Percentiles rank a stretch among this genome's conserved stretches.
Evolutionary conservation across 2,113 vertebrate species (phyloP).

Genomic region (Ranitomeya variabilis): DNA sequence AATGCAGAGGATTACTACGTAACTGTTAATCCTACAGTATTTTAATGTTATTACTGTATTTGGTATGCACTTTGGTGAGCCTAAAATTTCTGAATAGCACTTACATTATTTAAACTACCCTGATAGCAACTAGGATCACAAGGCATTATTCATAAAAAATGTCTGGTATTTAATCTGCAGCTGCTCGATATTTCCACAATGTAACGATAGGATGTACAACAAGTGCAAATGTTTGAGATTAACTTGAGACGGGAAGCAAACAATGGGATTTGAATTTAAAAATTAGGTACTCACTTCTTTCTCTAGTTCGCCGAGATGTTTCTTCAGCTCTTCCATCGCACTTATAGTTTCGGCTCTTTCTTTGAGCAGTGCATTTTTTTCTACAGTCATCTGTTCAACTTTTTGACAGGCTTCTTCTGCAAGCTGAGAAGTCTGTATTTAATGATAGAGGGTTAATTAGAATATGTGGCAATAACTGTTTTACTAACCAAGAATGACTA

Average conservation of each 20-base stretch:
- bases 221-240: background rate
- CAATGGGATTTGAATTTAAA: background rate
- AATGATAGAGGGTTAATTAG: background rate
- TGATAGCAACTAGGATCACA: background rate
- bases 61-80: conserved; percentile 54
- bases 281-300: conserved; percentile 76
- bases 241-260: background rate
- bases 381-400: conserved; percentile 80
- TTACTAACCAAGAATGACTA: background rate
- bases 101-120: background rate
- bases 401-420: conserved; percentile 79
- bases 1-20: conserved; percentile 61
- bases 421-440: conserved; percentile 73
- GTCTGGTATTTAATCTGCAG: background rate
- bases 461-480: background rate
- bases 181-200: background rate
- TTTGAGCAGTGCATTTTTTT: conserved; percentile 71
- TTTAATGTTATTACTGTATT: conserved; percentile 58
- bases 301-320: conserved; percentile 78
- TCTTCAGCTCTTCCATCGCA: conserved; percentile 75
- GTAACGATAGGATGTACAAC: background rate
- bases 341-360: conserved; percentile 76
- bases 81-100: background rate
- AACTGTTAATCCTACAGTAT: conserved; percentile 67
- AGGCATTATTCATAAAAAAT: background rate